These are phyloP conservation scores for Macropus fuliginosus DNA, from an alignment of 2,797 vertebrate genomes.

Conservation along the genomic window DNA sequence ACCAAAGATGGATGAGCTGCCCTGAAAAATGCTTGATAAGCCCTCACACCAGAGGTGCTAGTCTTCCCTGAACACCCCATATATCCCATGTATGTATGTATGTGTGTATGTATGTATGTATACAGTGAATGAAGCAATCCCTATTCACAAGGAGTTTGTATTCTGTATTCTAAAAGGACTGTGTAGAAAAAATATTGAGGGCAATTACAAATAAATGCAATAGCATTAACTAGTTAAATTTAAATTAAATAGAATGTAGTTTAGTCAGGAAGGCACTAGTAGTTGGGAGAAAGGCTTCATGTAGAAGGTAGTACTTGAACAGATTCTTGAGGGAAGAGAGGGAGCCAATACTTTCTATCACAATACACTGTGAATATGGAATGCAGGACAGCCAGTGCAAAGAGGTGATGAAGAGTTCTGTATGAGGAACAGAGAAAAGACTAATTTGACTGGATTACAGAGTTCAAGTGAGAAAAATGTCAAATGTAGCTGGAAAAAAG, in stretches of 20 bases:
- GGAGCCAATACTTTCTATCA: background rate
- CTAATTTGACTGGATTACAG: background rate
- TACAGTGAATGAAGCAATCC: background rate
- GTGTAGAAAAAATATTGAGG: background rate
- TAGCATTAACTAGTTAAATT: background rate
- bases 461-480: background rate
- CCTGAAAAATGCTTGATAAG: background rate
- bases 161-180: background rate
- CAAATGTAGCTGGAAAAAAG: background rate
- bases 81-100: background rate
- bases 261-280: too few species aligned
- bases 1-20: background rate
- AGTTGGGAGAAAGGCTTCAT: background rate
- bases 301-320: background rate
- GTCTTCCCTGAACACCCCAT: background rate
- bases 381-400: background rate
- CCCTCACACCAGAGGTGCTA: background rate
- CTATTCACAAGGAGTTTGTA: background rate
- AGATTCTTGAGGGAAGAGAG: background rate
- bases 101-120: background rate
- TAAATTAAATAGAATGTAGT: background rate
- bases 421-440: background rate
- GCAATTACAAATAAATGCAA: background rate
- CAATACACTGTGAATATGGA: background rate
- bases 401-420: too few species aligned